Evolutionary conservation across 2,113 vertebrate species (phyloP).

Genomic region (Callithrix jacchus): DNA sequence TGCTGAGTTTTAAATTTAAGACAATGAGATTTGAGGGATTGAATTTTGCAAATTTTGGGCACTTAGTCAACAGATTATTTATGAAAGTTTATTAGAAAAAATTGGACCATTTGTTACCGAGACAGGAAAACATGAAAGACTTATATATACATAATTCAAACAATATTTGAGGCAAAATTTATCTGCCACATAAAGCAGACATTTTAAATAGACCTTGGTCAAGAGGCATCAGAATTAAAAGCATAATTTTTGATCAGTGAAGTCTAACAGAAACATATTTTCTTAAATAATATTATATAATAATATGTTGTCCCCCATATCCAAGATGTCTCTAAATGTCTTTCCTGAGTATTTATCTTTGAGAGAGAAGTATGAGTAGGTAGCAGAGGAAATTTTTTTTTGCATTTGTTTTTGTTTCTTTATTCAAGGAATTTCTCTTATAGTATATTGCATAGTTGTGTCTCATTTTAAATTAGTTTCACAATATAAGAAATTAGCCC

Average conservation of each 20-base stretch:
- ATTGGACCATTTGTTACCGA: slow-evolving; percentile 58
- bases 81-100: slow-evolving; percentile 43
- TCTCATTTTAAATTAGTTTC: background rate
- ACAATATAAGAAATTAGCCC: background rate
- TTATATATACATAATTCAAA: slow-evolving; percentile 50
- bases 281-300: slow-evolving; percentile 41
- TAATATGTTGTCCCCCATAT: background rate
- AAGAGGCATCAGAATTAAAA: slow-evolving; percentile 54
- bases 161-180: slow-evolving; percentile 46
- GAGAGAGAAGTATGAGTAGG: background rate
- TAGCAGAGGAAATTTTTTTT: background rate
- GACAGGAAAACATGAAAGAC: slow-evolving; percentile 60
- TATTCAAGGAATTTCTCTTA: background rate
- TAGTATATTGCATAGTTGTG: background rate
- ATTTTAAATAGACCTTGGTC: slow-evolving; percentile 51
- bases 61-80: slow-evolving; percentile 60
- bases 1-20: slow-evolving; percentile 49
- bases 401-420: background rate
- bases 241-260: slow-evolving; percentile 33
- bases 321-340: background rate
- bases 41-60: slow-evolving; percentile 42
- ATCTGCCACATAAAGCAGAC: background rate
- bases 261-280: slow-evolving; percentile 14
- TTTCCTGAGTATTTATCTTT: slow-evolving; percentile 1
- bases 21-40: slow-evolving; percentile 29